Base-by-base conservation (phyloP, 2,113 vertebrate species). In the Grus americana region DNA sequence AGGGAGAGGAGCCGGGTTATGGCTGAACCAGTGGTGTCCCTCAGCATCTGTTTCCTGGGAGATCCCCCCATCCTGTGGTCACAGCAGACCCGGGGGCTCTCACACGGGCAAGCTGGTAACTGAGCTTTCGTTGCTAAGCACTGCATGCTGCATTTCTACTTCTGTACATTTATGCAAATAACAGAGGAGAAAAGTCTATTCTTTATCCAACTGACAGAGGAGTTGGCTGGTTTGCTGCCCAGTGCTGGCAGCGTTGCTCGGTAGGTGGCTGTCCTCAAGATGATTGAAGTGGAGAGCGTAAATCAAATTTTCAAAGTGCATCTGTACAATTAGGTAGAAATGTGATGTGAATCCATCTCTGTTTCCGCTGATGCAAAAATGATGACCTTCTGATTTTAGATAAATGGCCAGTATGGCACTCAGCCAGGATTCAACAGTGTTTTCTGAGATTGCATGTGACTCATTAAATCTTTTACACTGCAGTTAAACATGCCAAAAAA, bases 341-440 rank as follows among this genome's bases (percentile, higher is more conserved):
- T 58, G 86, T 67, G 76, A 73, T 86, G 61, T 68, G 92, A 87
- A 86, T 81, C 78, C 61, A 47, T 32, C 58, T 81, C 54, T 40
- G 74, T 90, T 92, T 89, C 86, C 4, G 3, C 38, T 86, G 50
- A 96, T 94, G 61, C 1, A 4, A 94, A 93, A 93, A 91, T 32
- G 8, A 76, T 86, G 67, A 75, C 73, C 95, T 91, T 67, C 63
- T 76, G 57, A 92, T 95, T 96, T 93, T 88, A 91, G 55, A 92
- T 90, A 90, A 96, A 95, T 95, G 91, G 66, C 59, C 63, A 9
- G 38, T 23, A 46, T 92, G 92, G 93, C 88, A 80, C 27, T 57
- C 24, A 0, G 89, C 96, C 95, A 95, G 89, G 72, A 65, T 47
- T 89, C 89, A 71, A 3, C 59, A 57, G 63, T 68, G 66, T 92